Evolutionary conservation across 2,113 vertebrate species (phyloP).

Genomic region (Prinia subflava): DNA sequence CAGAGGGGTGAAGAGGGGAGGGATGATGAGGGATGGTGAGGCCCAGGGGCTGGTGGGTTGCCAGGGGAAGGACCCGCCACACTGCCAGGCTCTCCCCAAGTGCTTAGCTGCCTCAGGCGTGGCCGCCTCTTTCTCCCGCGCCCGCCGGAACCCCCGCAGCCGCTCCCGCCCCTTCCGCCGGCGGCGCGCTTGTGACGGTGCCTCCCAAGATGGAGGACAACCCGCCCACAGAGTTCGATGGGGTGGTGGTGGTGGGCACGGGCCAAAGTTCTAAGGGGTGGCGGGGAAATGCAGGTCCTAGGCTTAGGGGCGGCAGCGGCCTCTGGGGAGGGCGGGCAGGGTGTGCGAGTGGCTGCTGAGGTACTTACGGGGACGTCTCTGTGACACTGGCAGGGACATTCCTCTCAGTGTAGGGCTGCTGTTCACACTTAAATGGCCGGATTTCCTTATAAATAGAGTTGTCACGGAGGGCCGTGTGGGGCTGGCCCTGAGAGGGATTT

Average conservation of each 20-base stretch:
- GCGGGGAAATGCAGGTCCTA: too few relatives aligned
- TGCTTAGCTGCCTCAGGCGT: too few relatives aligned
- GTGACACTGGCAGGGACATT: neutral
- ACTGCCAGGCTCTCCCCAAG: too few relatives aligned
- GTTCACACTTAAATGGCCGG: accelerated
- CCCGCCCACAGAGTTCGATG: slow-evolving; percentile 87
- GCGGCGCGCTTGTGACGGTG: slow-evolving; percentile 50
- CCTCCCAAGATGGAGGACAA: slow-evolving; percentile 86
- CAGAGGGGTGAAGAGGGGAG: too few relatives aligned
- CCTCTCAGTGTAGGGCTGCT: accelerated
- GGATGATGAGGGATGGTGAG: too few relatives aligned
- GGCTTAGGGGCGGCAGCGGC: neutral
- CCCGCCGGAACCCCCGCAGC: neutral
- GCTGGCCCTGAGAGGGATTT: neutral
- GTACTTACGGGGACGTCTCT: neutral
- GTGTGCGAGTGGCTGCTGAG: neutral
- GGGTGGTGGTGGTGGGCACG: slow-evolving; percentile 91
- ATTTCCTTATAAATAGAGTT: accelerated
- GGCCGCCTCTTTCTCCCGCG: too few relatives aligned
- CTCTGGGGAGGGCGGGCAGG: neutral
- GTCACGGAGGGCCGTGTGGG: accelerated
- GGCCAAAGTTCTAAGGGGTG: neutral
- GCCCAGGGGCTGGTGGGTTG: accelerated
- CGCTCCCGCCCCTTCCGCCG: neutral
- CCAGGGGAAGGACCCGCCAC: accelerated